A percentile compares a stretch with the other conserved stretches of the same genome.
phyloP scores from a whole-genome alignment of 2,113 vertebrate genomes.

The Illadopsis cleaveri region DNA sequence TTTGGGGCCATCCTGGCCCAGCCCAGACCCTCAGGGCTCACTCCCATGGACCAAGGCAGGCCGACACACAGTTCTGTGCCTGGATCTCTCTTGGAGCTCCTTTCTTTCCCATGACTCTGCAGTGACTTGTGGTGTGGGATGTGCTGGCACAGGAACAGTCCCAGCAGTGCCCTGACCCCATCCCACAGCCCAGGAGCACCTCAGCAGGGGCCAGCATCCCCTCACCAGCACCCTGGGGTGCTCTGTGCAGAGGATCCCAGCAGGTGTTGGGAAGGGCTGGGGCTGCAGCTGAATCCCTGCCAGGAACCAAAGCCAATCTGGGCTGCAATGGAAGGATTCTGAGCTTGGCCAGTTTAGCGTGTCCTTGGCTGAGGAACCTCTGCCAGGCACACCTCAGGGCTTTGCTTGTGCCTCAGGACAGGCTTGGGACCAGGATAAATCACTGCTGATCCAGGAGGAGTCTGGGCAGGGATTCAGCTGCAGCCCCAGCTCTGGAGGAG shows the following conservation, averaged over 20 bases:
- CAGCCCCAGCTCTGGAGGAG: neutral
- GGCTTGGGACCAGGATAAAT: neutral
- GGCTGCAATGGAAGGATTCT: neutral
- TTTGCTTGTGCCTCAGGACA: neutral
- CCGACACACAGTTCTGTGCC: rapidly evolving
- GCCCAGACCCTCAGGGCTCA: rapidly evolving
- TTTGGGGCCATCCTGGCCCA: neutral
- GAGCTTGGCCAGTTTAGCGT: neutral
- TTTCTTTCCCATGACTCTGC: neutral
- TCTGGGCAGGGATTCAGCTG: neutral
- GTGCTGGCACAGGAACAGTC: neutral
- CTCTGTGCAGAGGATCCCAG: neutral
- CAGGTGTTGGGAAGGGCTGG: neutral
- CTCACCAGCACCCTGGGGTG: no score
- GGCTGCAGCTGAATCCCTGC: neutral
- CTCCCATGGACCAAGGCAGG: neutral
- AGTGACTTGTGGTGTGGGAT: neutral
- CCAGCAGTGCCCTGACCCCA: neutral
- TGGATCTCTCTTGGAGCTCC: neutral
- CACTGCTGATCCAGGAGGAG: neutral
- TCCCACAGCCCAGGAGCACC: neutral
- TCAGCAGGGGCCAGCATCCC: neutral
- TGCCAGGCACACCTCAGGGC: neutral
- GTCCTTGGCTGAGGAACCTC: neutral
- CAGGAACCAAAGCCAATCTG: neutral